Conservation (phyloP, 2,113 vertebrate genomes). For the Solea senegalensis region DNA sequence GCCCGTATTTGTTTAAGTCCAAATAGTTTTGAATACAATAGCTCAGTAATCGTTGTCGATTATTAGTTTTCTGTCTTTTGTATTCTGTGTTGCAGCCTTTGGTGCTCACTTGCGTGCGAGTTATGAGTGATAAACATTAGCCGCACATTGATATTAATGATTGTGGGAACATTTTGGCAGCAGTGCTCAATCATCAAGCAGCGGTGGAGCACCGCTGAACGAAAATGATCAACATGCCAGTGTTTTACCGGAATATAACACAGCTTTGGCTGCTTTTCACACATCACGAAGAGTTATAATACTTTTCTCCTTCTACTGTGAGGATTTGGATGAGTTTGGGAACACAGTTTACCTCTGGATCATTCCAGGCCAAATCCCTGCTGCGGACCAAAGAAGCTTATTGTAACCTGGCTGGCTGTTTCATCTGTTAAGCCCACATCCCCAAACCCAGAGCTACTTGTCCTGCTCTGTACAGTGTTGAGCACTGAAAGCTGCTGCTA, state of each 20-base stretch:
- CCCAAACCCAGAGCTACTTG: slow-evolving; percentile 63
- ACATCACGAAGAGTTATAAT: slow-evolving; percentile 42
- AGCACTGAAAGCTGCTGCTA: slow-evolving; percentile 55
- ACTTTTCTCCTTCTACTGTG: slow-evolving; percentile 37
- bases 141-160: no score
- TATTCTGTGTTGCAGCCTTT: no score
- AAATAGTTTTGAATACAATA: no score
- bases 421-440: slow-evolving; percentile 59
- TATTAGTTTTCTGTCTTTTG: no score
- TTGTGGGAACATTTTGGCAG: no score
- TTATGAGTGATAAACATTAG: no score
- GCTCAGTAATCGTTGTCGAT: no score
- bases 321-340: slow-evolving; percentile 67
- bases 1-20: no score
- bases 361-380: slow-evolving; percentile 63
- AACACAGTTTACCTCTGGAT: slow-evolving; percentile 71
- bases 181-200: no score
- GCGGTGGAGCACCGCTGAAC: no score
- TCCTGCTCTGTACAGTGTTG: slow-evolving; percentile 23
- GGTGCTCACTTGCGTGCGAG: no score
- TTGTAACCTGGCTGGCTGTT: slow-evolving; percentile 72
- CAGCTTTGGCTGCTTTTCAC: slow-evolving; percentile 39
- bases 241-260: neutral
- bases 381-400: slow-evolving; percentile 70
- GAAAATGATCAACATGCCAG: no score